Evolutionary conservation across 37 sponge, comb jelly and placozoan genomes (phyloP), one percentile per base, ranked within the genome.

Genomic region (Amphimedon queenslandica): DNA sequence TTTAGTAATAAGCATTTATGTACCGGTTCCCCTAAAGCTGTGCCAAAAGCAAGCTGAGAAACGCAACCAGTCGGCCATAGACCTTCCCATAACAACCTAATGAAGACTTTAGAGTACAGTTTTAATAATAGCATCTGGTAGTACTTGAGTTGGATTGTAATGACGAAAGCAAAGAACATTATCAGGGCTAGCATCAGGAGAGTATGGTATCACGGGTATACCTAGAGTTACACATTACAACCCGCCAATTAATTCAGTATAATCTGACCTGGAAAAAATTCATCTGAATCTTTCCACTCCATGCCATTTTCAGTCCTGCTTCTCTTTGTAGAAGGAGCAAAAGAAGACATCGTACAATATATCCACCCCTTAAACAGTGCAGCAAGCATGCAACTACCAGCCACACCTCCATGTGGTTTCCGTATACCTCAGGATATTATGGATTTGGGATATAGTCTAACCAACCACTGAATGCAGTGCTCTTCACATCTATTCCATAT

Each of bases 11-110:
- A 16, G 1, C 64, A 76, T 2, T 1, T 0, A 28, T 70, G 75
- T 61, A 86, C 88, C 88, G 37, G 88, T 87, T 27, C 88, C 88
- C 32, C 88, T 63, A 68, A 87, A 87, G 23, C 82, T 87, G 77
- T 87, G 88, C 88, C 88, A 87, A 66, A 75, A 87, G 72, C 88
- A 87, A 57, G 81, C 88, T 41, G 82, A 87, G 78, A 81, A 87
- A 11, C 88, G 71, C 20, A 87, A 77, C 88, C 88, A 87, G 29
- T 87, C 88, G 69, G 75, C 77, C 88, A 87, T 81, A 0, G 82
- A 77, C 31, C 69, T 66, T 21, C 88, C 88, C 37, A 30, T 55
- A 0, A 87, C 81, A 21, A 76, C 77, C 77, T 76, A 37, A 24
- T 40, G 24, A 42, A 75, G 10, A 60, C 8, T 38, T 37, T 18